A percentile compares a stretch with the other conserved stretches of the same genome.
Evolutionary conservation across 2,888 invertebrate species (phyloP).

Genomic region (Melangyna quadrimaculata): DNA sequence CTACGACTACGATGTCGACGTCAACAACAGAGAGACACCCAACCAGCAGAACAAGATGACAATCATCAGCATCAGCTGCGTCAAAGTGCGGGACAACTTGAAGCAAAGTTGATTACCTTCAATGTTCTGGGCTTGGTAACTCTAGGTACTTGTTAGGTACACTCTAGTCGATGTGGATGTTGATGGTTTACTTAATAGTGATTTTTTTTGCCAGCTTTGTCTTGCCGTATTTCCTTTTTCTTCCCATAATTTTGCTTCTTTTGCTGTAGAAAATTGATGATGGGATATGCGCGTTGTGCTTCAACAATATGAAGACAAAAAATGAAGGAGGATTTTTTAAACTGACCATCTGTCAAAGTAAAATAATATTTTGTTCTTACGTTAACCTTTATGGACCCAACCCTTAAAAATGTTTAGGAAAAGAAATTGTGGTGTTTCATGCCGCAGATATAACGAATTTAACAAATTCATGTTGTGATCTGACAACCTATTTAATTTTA

Average conservation of each 20-base stretch:
- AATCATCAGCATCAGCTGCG: conserved; percentile 45
- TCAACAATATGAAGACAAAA: not conserved
- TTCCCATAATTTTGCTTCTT: too few relatives aligned
- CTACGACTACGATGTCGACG: not conserved
- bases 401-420: not conserved
- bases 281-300: conserved; percentile 13
- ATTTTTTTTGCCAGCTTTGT: not conserved
- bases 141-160: not conserved
- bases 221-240: not conserved
- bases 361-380: conserved; percentile 8
- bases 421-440: not conserved
- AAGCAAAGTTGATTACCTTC: conserved; percentile 48
- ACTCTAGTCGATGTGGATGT: conserved; percentile 3
- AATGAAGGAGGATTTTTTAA: not conserved
- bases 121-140: conserved; percentile 34
- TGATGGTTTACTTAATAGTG: conserved; percentile 39
- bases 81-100: conserved; percentile 48
- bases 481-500: conserved; percentile 9
- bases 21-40: not conserved
- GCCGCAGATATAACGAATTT: not conserved
- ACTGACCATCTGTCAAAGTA: conserved; percentile 24
- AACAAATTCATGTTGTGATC: not conserved
- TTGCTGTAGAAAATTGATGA: conserved; percentile 28
- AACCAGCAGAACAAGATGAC: conserved; percentile 50
- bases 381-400: not conserved